Conservation (phyloP, 2,888 invertebrate species). For the Melanotus villosus region DNA sequence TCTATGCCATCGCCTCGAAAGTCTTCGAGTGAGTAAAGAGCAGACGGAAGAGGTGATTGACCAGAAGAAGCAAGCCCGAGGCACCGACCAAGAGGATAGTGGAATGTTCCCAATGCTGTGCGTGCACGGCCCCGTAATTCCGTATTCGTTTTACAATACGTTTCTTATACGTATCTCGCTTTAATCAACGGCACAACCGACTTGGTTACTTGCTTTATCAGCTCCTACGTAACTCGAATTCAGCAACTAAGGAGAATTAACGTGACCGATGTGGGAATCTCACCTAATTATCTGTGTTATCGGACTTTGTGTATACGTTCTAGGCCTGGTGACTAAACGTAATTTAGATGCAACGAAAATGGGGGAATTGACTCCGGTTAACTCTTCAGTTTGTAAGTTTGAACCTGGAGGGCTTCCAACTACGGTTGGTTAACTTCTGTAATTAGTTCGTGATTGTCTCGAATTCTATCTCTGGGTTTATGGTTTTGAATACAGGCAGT, state of each 20-base stretch:
- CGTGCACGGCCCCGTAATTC: slow-evolving; percentile 38
- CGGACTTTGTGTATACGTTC: slow-evolving; percentile 11
- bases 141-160: slow-evolving; percentile 14
- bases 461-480: no score
- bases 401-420: no score
- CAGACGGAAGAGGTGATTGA: slow-evolving; percentile 55
- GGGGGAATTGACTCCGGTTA: not conserved
- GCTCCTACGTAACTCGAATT: slow-evolving; percentile 25
- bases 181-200: slow-evolving; percentile 5
- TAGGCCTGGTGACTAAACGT: slow-evolving; percentile 4
- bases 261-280: slow-evolving; percentile 50
- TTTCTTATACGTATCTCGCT: slow-evolving; percentile 34
- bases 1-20: slow-evolving; percentile 32
- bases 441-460: no score
- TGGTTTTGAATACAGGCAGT: no score
- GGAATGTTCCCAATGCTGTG: slow-evolving; percentile 55
- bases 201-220: not conserved
- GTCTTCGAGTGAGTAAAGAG: slow-evolving; percentile 47
- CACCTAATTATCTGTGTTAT: slow-evolving; percentile 46
- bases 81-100: slow-evolving; percentile 47
- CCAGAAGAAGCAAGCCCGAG: slow-evolving; percentile 51
- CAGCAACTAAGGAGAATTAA: slow-evolving; percentile 28
- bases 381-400: no score
- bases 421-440: no score
- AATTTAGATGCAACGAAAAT: slow-evolving; percentile 14